Conservation (phyloP, 35 echinoderm and acorn worm species). For the Anneissia japonica region DNA sequence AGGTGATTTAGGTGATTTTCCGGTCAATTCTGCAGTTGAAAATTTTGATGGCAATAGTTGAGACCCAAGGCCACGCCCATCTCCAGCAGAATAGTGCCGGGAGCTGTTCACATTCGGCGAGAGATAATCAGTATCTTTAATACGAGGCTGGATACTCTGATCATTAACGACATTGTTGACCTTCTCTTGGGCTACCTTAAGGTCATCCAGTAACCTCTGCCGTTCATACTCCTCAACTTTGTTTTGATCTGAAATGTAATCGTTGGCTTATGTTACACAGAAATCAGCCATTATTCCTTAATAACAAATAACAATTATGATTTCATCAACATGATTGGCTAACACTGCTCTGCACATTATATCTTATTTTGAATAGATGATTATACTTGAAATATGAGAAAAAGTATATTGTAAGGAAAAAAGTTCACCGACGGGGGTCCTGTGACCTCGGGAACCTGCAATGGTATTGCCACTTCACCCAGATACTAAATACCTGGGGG, state of each 20-base stretch:
- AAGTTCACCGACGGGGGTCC: no score
- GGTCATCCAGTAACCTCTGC: background rate
- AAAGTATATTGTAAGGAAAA: no score
- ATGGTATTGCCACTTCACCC: no score
- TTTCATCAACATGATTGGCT: no score
- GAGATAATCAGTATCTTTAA: background rate
- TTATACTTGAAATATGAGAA: no score
- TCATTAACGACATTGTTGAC: background rate
- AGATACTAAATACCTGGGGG: no score
- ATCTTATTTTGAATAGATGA: no score
- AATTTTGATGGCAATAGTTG: background rate
- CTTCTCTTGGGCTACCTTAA: background rate
- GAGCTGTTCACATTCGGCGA: background rate
- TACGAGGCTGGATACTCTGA: background rate
- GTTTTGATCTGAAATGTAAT: background rate
- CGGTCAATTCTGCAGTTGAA: background rate
- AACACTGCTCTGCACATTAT: no score
- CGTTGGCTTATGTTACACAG: no score
- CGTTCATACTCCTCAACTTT: background rate
- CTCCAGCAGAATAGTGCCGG: background rate
- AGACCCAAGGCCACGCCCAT: background rate
- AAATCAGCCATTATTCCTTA: no score
- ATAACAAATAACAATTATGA: no score
- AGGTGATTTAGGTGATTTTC: background rate
- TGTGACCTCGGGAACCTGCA: no score